Conservation (phyloP, 2,113 vertebrate genomes). For the Scomber scombrus region DNA sequence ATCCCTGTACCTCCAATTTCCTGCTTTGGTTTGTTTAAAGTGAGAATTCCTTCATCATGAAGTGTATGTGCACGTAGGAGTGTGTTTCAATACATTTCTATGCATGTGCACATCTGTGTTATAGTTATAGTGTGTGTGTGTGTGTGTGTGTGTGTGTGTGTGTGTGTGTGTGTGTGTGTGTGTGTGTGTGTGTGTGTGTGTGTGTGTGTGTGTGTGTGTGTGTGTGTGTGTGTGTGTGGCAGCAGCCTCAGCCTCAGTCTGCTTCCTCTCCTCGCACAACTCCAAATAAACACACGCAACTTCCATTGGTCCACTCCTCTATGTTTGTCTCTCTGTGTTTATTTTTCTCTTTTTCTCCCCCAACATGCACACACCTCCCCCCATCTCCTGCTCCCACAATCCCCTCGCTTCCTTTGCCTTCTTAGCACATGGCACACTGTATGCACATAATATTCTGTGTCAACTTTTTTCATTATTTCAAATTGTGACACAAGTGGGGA, state of each 20-base stretch:
- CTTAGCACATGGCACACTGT: conserved; percentile 6
- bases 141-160: conserved; percentile 15
- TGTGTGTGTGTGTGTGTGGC: conserved; percentile 7
- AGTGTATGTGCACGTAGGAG: conserved; percentile 10
- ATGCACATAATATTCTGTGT: neutral
- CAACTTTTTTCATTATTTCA: neutral
- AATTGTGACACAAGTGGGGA: neutral
- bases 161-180: conserved; percentile 14
- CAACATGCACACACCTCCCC: conserved; percentile 17
- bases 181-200: conserved; percentile 14
- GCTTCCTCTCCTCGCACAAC: conserved; percentile 74
- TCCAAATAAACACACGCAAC: conserved; percentile 79
- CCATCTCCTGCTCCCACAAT: conserved; percentile 47
- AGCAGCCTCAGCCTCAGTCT: conserved; percentile 57
- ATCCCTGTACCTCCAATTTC: conserved; percentile 61
- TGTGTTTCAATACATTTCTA: neutral
- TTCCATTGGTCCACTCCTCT: conserved; percentile 60
- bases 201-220: conserved; percentile 15
- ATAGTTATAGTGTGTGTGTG: neutral
- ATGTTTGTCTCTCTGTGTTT: conserved; percentile 78
- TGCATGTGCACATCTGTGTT: neutral
- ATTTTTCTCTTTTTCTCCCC: conserved; percentile 71
- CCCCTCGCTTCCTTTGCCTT: conserved; percentile 28
- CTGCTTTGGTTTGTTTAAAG: conserved; percentile 79
- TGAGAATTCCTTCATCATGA: conserved; percentile 72